Evolutionary conservation across 2,888 invertebrate genomes (phyloP).

Genomic region (Monochamus alternatus): DNA sequence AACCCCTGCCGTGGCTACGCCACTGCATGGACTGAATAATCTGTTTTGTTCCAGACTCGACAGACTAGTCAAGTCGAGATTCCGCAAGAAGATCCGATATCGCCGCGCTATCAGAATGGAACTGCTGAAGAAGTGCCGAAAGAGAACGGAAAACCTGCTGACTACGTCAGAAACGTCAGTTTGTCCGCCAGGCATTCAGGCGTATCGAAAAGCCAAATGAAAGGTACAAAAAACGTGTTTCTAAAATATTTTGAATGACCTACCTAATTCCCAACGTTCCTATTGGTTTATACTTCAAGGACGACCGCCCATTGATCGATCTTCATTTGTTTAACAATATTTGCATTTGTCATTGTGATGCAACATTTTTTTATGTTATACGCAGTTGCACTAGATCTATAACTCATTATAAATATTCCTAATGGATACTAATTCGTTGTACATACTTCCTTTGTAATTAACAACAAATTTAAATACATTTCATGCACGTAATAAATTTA

Average conservation of each 20-base stretch:
- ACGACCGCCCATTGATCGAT: too few species aligned
- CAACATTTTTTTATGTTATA: too few species aligned
- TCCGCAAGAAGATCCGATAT: constrained; percentile 50
- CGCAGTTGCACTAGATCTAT: too few species aligned
- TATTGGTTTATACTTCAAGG: too few species aligned
- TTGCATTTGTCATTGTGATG: too few species aligned
- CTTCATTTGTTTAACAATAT: too few species aligned
- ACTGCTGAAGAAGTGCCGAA: constrained; percentile 36
- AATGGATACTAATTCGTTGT: neutral
- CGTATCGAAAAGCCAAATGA: constrained; percentile 84
- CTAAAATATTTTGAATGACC: too few species aligned
- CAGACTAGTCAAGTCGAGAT: constrained; percentile 61
- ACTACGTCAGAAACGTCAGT: constrained; percentile 44
- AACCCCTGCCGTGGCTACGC: too few species aligned
- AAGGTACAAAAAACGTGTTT: constrained; percentile 73
- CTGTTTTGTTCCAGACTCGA: constrained; percentile 59
- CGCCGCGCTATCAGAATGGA: constrained; percentile 36
- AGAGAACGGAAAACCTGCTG: constrained; percentile 42
- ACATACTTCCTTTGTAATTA: neutral
- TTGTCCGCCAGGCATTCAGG: constrained; percentile 67
- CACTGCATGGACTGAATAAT: too few species aligned
- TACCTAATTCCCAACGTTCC: too few species aligned
- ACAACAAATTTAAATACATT: neutral
- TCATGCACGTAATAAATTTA: neutral
- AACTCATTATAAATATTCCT: neutral